Evolutionary conservation across 2,888 invertebrate species (phyloP), one percentile per base, ranked within the genome.

Genomic region (Caprella mutica): DNA sequence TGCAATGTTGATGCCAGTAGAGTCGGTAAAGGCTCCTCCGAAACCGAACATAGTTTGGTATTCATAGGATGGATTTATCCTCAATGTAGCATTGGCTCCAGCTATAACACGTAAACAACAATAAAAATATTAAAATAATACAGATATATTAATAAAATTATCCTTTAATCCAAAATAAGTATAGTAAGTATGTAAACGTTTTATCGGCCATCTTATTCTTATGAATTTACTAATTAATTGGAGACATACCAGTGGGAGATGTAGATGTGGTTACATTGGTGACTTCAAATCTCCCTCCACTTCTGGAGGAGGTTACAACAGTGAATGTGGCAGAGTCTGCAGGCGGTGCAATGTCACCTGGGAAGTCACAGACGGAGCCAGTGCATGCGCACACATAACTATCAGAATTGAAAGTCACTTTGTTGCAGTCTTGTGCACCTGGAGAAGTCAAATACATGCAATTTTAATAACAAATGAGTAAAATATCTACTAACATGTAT

Each of bases 1-100:
- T n/a, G 5, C 35, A n/a, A 87, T 80, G 70, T 86, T 86, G 19
- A 87, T 80, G 0, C 83, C 82, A 2, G 78, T 75, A 6, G 78
- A 71, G 69, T 79, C 78, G 0, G 91, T 92, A 59, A 91, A 85
- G 0, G 90, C 86, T 0, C 87, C 91, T 0, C 92, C 92, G 70
- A 87, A 92, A 0, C 91, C 91, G 61, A 81, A 71, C 24, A 92
- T 83, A 24, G 69, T 75, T 71, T 92, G 91, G 21, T 43, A 46
- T 30, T 17, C 5, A 2, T n/a, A 8, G 9, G 30, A 14, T 4
- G 50, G 30, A 3, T 42, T 24, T 14, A 61, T 30, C 4, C 6
- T 14, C 6, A 61, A 33, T 24, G 35, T 17, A 3, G 42, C 23
- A 5, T 39, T 43, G 5, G 14, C 55, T 55, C n/a, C n/a, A n/a